phyloP scores from a whole-genome alignment of 2,797 vertebrate genomes.

The Buceros bicornis region DNA sequence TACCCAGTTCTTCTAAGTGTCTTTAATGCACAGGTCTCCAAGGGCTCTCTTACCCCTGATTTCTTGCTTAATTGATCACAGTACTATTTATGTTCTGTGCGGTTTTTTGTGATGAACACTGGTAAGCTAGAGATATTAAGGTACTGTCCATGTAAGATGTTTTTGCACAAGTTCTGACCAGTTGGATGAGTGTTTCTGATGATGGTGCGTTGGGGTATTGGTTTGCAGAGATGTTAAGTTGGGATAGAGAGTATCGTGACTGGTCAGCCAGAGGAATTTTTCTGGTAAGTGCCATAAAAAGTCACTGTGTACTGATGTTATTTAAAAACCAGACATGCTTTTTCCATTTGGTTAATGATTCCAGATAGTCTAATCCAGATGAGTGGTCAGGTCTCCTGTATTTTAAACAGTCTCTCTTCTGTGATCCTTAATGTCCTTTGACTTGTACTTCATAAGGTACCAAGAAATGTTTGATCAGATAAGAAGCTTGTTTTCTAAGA shows the following conservation, averaged over 20 bases:
- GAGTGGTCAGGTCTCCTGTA: background rate
- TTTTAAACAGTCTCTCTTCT: constrained; percentile 23
- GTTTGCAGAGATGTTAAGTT: background rate
- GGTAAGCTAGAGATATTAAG: background rate
- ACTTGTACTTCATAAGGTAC: constrained; percentile 17
- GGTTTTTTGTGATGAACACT: background rate
- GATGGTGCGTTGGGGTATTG: background rate
- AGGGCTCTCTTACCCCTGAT: background rate
- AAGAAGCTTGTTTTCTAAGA: constrained; percentile 37
- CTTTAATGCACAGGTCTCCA: background rate
- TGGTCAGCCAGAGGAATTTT: background rate
- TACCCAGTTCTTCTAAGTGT: background rate
- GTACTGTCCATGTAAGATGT: background rate
- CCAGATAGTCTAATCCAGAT: background rate
- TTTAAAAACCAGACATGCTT: constrained; percentile 14
- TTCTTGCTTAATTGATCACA: background rate
- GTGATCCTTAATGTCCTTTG: constrained; percentile 34
- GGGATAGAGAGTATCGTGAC: background rate
- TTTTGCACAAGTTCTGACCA: background rate
- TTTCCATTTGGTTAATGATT: constrained; percentile 41
- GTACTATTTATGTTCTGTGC: background rate
- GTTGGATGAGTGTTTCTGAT: background rate
- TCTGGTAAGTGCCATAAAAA: background rate
- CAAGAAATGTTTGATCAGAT: constrained; percentile 38
- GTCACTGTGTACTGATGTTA: background rate